These are phyloP conservation scores for Drosophila nasuta DNA, from an alignment of 1,140 invertebrate genomes.

Conservation along the genomic window DNA sequence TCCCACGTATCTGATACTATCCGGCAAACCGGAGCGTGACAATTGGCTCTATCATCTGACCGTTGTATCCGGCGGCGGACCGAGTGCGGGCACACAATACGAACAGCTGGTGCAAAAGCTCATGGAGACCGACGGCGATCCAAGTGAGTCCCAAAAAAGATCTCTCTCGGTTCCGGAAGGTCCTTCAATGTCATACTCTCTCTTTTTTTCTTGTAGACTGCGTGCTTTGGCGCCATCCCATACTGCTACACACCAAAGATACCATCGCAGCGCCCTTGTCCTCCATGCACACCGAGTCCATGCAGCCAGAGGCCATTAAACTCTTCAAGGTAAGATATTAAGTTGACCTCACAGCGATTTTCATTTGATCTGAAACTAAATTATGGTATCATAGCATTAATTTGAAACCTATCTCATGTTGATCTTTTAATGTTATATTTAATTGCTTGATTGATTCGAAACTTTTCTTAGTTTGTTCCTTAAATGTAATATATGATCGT, in stretches of 20 bases:
- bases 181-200: background rate
- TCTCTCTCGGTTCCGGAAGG: background rate
- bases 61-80: conserved; percentile 95
- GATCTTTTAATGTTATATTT: too few species aligned
- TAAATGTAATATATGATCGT: too few species aligned
- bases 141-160: conserved; percentile 87
- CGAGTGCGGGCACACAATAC: conserved; percentile 96
- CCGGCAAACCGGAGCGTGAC: conserved; percentile 95
- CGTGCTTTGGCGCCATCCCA: conserved; percentile 96
- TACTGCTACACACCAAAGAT: conserved; percentile 95
- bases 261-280: conserved; percentile 93
- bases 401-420: too few species aligned
- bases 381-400: too few species aligned
- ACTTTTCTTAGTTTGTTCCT: too few species aligned
- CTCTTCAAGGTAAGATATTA: conserved; percentile 92
- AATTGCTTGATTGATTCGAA: too few species aligned
- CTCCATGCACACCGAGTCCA: conserved; percentile 92
- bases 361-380: too few species aligned
- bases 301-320: conserved; percentile 96
- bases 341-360: background rate
- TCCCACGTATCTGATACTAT: conserved; percentile 96
- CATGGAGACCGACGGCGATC: conserved; percentile 97
- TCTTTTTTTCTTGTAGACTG: conserved; percentile 87
- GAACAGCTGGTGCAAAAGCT: conserved; percentile 97
- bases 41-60: conserved; percentile 98